Base-by-base conservation (phyloP, 2,113 vertebrate species). In the Gavialis gangeticus region DNA sequence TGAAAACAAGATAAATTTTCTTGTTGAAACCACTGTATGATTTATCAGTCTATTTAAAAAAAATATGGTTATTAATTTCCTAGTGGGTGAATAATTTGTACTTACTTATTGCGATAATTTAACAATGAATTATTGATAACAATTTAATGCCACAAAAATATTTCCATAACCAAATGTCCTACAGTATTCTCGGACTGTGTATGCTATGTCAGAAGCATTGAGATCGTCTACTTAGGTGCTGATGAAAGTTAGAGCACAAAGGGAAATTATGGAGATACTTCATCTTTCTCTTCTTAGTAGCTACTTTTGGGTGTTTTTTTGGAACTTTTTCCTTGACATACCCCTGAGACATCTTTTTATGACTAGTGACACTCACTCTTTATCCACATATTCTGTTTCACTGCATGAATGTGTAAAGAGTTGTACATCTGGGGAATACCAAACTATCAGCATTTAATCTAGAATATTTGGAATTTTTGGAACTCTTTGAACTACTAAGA, bases 201-300 rank as follows among this genome's bases (percentile, higher is more conserved):
- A 34, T 87, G 79, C 79, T 95, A 46, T 46, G 77, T 88, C 82
- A 83, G 82, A 92, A 76, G n/a, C 82, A 83, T 79, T 64, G 90
- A 87, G 12, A 1, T 85, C 89, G 90, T 78, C 90, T 94, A 71
- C 86, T 94, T 90, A 94, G 60, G 60, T 93, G 82, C 94, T 84
- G 91, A 28, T 57, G 92, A 94, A 60, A 90, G 88, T 82, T 82
- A 83, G 71, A 22, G 28, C 90, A 79, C 4, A 22, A 91, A 57
- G 22, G 8, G 24, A 73, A 16, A 9, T 14, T 19, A 73, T 0
- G 3, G 94, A n/a, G 63, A 75, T 79, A 79, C 81, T 88, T 84
- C 93, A 84, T 64, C 57, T 95, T 94, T 94, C 83, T 54, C 77
- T 85, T 85, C 15, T 77, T 90, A 78, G 94, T 91, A 87, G 88